These are phyloP conservation scores for Tetranychus urticae DNA, from an alignment of 1,140 invertebrate genomes.

Conservation along the genomic window DNA sequence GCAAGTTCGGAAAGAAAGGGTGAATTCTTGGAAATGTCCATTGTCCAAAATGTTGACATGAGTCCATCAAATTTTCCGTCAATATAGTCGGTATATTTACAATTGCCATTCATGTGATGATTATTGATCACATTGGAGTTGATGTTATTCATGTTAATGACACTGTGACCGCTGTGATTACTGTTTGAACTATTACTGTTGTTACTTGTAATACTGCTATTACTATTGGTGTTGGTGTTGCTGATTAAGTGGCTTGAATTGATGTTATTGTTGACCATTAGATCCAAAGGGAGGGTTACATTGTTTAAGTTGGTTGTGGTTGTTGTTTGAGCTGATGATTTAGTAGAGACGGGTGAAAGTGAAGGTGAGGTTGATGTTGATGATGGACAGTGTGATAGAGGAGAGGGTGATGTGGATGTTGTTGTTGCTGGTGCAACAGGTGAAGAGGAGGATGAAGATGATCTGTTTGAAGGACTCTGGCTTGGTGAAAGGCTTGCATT, in stretches of 20 bases:
- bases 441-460: too few species aligned
- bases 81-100: conserved; percentile 1
- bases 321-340: background rate
- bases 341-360: too few species aligned
- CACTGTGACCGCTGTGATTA: background rate
- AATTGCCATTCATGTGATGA: background rate
- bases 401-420: too few species aligned
- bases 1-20: background rate
- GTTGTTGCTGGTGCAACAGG: too few species aligned
- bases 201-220: too few species aligned
- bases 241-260: too few species aligned
- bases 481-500: too few species aligned
- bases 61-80: conserved; percentile 1
- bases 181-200: background rate
- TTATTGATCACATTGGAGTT: background rate
- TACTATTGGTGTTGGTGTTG: background rate
- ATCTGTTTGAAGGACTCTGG: too few species aligned
- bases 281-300: background rate
- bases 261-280: background rate
- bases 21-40: background rate
- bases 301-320: background rate
- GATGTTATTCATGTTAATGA: background rate
- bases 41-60: background rate
- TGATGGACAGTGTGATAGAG: too few species aligned
- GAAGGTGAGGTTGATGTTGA: too few species aligned